Conservation (phyloP, 1,140 invertebrate species). For the Polyergus mexicanus region DNA sequence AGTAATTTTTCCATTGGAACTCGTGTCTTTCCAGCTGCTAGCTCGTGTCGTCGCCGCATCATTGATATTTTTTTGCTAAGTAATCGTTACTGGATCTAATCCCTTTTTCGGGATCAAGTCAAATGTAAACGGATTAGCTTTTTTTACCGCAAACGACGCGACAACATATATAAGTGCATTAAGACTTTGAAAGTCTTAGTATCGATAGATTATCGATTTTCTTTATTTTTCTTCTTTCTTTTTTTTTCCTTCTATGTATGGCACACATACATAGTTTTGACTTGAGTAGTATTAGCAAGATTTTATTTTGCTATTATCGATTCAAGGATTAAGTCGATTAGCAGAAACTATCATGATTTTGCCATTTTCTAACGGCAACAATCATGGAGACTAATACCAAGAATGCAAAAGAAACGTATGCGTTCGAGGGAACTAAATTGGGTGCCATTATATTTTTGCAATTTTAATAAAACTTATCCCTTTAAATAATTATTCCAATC, state of each 20-base stretch:
- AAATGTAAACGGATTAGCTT: slow-evolving; percentile 69
- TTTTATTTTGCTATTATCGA: slow-evolving; percentile 71
- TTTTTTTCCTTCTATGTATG: slow-evolving; percentile 50
- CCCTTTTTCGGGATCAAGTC: slow-evolving; percentile 57
- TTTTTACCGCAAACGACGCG: slow-evolving; percentile 73
- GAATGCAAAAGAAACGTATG: slow-evolving; percentile 72
- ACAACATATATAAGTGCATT: slow-evolving; percentile 57
- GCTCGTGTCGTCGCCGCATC: slow-evolving; percentile 27
- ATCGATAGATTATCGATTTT: slow-evolving; percentile 61
- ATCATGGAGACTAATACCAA: background rate
- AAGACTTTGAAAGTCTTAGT: slow-evolving; percentile 60
- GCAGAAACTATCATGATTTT: background rate
- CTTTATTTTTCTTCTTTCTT: slow-evolving; percentile 59
- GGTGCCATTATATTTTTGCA: slow-evolving; percentile 47
- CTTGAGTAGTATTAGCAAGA: slow-evolving; percentile 67
- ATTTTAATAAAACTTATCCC: slow-evolving; percentile 17
- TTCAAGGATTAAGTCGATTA: slow-evolving; percentile 23
- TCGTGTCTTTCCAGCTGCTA: slow-evolving; percentile 14
- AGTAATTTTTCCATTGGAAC: slow-evolving; percentile 11
- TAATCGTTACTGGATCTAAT: slow-evolving; percentile 50
- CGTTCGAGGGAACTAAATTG: slow-evolving; percentile 46
- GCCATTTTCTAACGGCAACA: background rate
- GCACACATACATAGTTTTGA: slow-evolving; percentile 54
- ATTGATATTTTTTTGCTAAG: slow-evolving; percentile 65
- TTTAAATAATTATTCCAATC: background rate